A percentile compares a stretch with the other conserved stretches of the same genome.
Conservation (phyloP, 2,113 vertebrate species). For the Cynopterus brachyotis region DNA sequence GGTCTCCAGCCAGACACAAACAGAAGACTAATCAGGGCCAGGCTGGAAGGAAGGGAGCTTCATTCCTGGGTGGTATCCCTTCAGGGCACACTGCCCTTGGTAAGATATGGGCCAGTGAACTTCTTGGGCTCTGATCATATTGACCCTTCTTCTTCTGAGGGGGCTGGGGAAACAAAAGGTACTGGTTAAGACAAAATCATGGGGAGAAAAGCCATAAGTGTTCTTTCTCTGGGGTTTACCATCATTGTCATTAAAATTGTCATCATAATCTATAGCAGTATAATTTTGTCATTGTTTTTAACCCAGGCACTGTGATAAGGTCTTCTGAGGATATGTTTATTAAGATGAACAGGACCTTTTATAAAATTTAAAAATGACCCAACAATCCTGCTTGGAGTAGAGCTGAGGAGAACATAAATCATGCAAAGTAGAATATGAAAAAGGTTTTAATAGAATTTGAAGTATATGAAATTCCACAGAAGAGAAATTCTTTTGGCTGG, state of each 20-base stretch:
- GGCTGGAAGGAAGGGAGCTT: background rate
- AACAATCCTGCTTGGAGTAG: background rate
- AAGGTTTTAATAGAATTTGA: background rate
- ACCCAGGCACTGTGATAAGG: background rate
- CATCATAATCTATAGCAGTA: background rate
- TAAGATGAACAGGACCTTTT: background rate
- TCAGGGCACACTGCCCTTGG: background rate
- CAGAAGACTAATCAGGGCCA: background rate
- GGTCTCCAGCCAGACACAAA: background rate
- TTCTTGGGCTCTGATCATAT: background rate
- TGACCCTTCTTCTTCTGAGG: background rate
- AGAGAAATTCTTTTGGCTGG: background rate
- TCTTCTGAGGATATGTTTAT: background rate
- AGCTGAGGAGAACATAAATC: background rate
- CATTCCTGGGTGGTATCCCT: background rate
- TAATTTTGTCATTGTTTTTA: background rate
- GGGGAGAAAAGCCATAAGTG: background rate
- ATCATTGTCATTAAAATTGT: background rate
- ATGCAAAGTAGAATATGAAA: background rate
- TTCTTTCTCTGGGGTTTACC: background rate
- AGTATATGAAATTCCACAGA: background rate
- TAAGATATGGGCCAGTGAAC: background rate
- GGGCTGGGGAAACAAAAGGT: background rate
- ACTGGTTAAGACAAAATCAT: background rate
- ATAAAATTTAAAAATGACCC: background rate